Percentiles rank a stretch among this genome's conserved stretches.
phyloP scores from a whole-genome alignment of 2,113 vertebrate species.

The Xenus cinereus region DNA sequence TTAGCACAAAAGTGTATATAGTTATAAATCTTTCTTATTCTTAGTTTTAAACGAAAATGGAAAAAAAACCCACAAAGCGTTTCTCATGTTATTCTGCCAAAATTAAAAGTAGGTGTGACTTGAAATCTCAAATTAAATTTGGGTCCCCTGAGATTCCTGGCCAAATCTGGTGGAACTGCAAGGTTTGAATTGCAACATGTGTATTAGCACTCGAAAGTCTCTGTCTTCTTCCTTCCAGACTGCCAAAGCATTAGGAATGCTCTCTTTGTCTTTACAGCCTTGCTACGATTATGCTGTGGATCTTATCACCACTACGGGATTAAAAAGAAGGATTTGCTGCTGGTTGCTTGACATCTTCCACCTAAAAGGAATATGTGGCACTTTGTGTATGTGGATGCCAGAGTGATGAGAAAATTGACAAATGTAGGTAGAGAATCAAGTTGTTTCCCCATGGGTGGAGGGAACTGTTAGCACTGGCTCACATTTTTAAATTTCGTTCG shows the following conservation, averaged over 20 bases:
- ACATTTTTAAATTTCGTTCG: not conserved
- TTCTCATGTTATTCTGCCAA: not conserved
- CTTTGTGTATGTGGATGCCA: not conserved
- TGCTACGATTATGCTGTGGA: not conserved
- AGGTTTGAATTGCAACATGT: not conserved
- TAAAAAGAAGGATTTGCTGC: not conserved
- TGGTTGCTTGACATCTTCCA: not conserved
- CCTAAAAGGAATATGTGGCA: not conserved
- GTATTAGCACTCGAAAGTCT: not conserved
- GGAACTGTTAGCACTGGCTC: not conserved
- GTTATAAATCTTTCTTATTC: not conserved
- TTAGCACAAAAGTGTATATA: not conserved
- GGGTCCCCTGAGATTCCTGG: not conserved
- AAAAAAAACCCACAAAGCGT: not conserved
- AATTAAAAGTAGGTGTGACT: not conserved
- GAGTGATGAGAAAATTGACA: not conserved
- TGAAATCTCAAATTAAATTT: not conserved
- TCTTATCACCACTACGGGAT: not conserved
- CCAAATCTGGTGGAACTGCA: not conserved
- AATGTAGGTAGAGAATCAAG: not conserved
- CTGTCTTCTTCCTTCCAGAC: not conserved
- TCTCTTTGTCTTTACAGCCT: slow-evolving; percentile 6
- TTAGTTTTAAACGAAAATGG: not conserved
- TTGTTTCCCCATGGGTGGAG: not conserved
- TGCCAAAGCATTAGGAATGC: not conserved